Conservation (phyloP, 2,113 vertebrate genomes). For the Lanius collurio region DNA sequence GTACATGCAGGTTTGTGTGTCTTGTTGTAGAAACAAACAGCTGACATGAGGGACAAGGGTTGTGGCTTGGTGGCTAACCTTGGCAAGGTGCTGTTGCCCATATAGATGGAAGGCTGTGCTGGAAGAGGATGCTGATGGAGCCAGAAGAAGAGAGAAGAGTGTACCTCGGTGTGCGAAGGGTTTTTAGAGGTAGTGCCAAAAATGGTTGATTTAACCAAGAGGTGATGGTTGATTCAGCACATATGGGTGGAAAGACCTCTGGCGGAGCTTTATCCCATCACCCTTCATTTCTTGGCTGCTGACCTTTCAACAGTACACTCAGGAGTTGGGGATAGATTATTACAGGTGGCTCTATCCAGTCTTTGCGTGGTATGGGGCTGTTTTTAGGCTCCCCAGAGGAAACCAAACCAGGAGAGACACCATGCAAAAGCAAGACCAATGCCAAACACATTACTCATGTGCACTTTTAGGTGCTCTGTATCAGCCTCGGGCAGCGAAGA, state of each 20-base stretch:
- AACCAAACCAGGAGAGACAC: neutral
- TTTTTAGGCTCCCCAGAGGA: neutral
- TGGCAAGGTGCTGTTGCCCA: neutral
- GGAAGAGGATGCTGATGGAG: rapidly evolving
- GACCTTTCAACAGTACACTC: neutral
- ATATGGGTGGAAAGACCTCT: neutral
- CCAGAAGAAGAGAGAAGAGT: neutral
- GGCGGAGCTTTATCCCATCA: neutral
- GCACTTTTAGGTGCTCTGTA: neutral
- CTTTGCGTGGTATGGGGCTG: neutral
- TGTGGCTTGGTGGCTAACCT: neutral
- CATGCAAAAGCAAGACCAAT: neutral
- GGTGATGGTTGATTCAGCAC: neutral
- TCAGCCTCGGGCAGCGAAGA: neutral
- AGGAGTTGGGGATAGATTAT: neutral
- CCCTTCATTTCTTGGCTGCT: neutral
- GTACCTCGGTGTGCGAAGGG: rapidly evolving
- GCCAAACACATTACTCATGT: neutral
- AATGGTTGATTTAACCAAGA: neutral
- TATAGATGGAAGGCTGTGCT: neutral
- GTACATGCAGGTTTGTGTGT: neutral
- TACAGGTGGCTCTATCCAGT: neutral
- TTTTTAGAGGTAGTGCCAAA: neutral
- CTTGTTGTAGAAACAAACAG: neutral
- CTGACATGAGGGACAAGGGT: neutral